phyloP scores from a whole-genome alignment of 2,113 vertebrate species.

The Alces alces region DNA sequence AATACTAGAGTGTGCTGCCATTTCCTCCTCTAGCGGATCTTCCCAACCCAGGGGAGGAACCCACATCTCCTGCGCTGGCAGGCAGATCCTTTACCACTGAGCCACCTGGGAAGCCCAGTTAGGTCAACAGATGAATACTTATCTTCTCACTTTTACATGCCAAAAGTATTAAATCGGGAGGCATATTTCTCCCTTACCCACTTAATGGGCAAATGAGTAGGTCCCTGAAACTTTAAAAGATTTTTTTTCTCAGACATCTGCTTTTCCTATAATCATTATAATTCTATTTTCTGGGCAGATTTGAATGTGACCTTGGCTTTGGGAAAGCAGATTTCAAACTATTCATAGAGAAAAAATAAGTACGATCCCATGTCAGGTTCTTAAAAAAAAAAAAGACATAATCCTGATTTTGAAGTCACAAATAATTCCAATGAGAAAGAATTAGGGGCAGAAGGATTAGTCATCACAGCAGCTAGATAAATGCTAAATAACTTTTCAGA shows the following conservation, averaged over 20 bases:
- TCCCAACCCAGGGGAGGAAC: not conserved
- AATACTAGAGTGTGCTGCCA: accelerated
- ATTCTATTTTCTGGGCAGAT: slow-evolving; percentile 64
- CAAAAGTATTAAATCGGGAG: not conserved
- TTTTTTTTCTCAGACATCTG: slow-evolving; percentile 69
- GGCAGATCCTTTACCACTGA: not conserved
- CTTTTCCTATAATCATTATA: slow-evolving; percentile 69
- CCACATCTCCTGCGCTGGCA: not conserved
- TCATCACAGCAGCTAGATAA: not conserved
- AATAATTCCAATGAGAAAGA: slow-evolving; percentile 55
- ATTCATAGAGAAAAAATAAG: slow-evolving; percentile 61
- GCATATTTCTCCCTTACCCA: not conserved
- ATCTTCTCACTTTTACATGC: not conserved
- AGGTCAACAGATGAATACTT: not conserved
- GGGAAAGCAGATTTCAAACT: slow-evolving; percentile 64
- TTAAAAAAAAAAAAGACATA: not conserved
- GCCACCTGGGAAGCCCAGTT: not conserved
- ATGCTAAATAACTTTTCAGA: not conserved
- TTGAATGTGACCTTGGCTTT: slow-evolving; percentile 67
- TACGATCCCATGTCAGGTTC: slow-evolving; percentile 50
- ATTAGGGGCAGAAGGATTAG: slow-evolving; percentile 11
- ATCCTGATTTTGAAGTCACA: slow-evolving; percentile 50
- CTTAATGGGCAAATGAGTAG: not conserved
- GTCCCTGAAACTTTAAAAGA: not conserved
- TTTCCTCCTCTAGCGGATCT: not conserved